These are phyloP conservation scores for Brachyistius frenatus DNA, from an alignment of 2,113 vertebrate genomes.

Conservation along the genomic window DNA sequence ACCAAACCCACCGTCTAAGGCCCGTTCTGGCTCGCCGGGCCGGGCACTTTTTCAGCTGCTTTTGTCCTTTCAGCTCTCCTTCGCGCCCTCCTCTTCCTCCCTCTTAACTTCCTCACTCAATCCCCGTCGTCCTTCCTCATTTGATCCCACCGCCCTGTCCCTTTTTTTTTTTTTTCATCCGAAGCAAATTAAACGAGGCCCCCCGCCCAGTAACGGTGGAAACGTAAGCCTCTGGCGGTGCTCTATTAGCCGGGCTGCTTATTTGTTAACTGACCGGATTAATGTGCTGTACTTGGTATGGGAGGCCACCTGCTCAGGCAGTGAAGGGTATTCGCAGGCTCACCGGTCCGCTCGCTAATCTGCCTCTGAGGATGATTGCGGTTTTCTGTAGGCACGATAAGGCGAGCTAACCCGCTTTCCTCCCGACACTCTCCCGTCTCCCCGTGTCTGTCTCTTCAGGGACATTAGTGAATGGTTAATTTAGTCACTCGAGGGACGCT, in stretches of 20 bases:
- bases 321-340: slow-evolving; percentile 74
- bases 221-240: slow-evolving; percentile 70
- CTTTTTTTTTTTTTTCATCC: slow-evolving; percentile 13
- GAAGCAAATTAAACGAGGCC: slow-evolving; percentile 72
- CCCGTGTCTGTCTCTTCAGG: slow-evolving; percentile 14
- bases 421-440: neutral
- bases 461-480: slow-evolving; percentile 67
- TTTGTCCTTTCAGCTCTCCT: slow-evolving; percentile 59
- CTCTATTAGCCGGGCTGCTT: slow-evolving; percentile 76
- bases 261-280: slow-evolving; percentile 81
- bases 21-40: slow-evolving; percentile 49
- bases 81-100: neutral
- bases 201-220: slow-evolving; percentile 53
- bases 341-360: slow-evolving; percentile 74
- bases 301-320: slow-evolving; percentile 74
- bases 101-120: neutral
- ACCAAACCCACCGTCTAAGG: slow-evolving; percentile 51
- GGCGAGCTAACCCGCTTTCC: slow-evolving; percentile 8
- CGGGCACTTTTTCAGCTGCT: slow-evolving; percentile 48
- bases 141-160: slow-evolving; percentile 21
- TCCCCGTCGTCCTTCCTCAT: slow-evolving; percentile 24
- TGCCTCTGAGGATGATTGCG: slow-evolving; percentile 76
- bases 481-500: slow-evolving; percentile 63
- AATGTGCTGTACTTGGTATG: slow-evolving; percentile 76
- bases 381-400: slow-evolving; percentile 70